A percentile compares a stretch with the other conserved stretches of the same genome.
These are phyloP conservation scores for Aurelia sp. DNA, from an alignment of 30 jellyfish, hydroid and myxozoan species.

Conservation along the genomic window DNA sequence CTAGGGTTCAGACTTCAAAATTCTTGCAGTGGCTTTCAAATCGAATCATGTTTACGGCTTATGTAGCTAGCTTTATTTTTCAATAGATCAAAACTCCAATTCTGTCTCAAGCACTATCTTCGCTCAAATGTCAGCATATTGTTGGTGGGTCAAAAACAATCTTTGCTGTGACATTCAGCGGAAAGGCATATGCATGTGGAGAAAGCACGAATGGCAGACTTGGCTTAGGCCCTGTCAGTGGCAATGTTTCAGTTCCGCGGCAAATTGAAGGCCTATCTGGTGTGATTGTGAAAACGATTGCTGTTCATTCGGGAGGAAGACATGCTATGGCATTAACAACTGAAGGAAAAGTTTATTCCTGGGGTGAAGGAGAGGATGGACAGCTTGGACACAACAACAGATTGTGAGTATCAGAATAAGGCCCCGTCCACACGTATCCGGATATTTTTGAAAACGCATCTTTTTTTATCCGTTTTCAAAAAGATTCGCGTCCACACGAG, in stretches of 20 bases:
- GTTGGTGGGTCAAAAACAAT: conserved; percentile 91
- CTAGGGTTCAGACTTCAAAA: no score
- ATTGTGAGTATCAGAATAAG: conserved; percentile 23
- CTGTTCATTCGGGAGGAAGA: conserved; percentile 94
- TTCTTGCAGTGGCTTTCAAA: no score
- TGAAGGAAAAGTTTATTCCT: conserved; percentile 78
- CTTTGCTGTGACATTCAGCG: conserved; percentile 81
- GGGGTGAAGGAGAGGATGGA: conserved; percentile 98
- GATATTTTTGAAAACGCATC: no score
- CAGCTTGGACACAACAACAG: conserved; percentile 88
- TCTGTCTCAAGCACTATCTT: conserved; percentile 70
- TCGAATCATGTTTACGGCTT: no score
- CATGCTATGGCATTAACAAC: conserved; percentile 88
- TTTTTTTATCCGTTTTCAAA: no score
- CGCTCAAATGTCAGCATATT: conserved; percentile 64
- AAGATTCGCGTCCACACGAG: no score
- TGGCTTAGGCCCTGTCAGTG: conserved; percentile 85
- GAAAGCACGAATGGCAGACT: conserved; percentile 80
- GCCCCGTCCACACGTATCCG: no score
- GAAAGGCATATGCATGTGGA: conserved; percentile 92
- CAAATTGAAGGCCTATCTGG: conserved; percentile 73
- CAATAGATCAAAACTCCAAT: conserved; percentile 78
- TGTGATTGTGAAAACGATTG: conserved; percentile 70
- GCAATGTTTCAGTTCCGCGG: conserved; percentile 75
- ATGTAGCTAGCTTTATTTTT: not conserved